phyloP scores from a whole-genome alignment of 2,113 vertebrate species.

The Anoplopoma fimbria region DNA sequence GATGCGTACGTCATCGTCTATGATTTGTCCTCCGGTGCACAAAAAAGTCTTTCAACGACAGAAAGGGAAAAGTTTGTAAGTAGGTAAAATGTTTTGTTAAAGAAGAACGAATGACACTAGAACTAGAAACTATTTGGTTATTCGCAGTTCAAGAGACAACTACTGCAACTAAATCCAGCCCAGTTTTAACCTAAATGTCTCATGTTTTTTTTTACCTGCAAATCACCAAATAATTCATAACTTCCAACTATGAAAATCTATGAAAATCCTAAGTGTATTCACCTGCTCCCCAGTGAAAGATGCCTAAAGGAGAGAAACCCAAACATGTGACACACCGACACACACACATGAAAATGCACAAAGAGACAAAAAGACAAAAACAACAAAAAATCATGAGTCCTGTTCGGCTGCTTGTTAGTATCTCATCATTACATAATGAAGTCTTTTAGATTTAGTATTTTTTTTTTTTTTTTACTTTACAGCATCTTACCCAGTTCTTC shows the following conservation, averaged over 20 bases:
- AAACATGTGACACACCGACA: slow-evolving; percentile 48
- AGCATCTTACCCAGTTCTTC: slow-evolving; percentile 94
- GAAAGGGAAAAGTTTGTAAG: background rate
- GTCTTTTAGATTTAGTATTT: background rate
- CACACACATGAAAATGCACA: slow-evolving; percentile 13
- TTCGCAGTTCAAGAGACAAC: slow-evolving; percentile 1
- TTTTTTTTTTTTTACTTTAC: background rate
- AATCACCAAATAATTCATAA: slow-evolving; percentile 17
- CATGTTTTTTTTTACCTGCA: background rate
- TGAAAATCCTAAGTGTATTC: slow-evolving; percentile 63
- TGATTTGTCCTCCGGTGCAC: slow-evolving; percentile 83
- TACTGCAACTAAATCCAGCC: background rate
- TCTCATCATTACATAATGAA: background rate
- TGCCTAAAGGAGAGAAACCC: slow-evolving; percentile 69
- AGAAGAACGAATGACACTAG: background rate
- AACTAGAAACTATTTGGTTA: slow-evolving; percentile 6
- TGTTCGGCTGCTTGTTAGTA: background rate
- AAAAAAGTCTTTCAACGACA: slow-evolving; percentile 75
- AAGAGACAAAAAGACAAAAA: slow-evolving; percentile 12
- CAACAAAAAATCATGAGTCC: background rate
- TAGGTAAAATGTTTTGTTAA: background rate
- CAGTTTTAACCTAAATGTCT: background rate
- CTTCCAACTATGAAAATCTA: background rate
- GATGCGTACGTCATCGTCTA: slow-evolving; percentile 64
- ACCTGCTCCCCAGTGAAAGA: slow-evolving; percentile 85